Evolutionary conservation across 2,113 vertebrate species (phyloP).

Genomic region (Beaufortia kweichowensis): DNA sequence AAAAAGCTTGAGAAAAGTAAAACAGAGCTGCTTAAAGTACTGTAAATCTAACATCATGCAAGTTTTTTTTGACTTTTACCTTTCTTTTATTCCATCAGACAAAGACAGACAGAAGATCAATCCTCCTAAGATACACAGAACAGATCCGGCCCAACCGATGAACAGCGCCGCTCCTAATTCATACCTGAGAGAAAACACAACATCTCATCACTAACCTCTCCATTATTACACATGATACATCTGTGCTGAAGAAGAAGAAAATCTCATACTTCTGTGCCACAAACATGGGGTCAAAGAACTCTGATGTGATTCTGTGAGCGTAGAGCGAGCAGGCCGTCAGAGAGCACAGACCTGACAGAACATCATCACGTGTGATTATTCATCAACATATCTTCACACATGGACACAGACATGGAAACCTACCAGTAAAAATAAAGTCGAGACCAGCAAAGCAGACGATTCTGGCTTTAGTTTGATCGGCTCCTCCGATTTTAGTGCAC

Average conservation of each 20-base stretch:
- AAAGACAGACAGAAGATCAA: slow-evolving; percentile 72
- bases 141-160: slow-evolving; percentile 79
- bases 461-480: slow-evolving; percentile 85
- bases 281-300: slow-evolving; percentile 93
- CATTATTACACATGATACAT: neutral
- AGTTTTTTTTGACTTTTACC: slow-evolving; percentile 59
- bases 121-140: slow-evolving; percentile 76
- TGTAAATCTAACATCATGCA: too few relatives aligned
- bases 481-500: slow-evolving; percentile 93
- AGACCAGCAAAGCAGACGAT: slow-evolving; percentile 86
- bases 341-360: slow-evolving; percentile 83
- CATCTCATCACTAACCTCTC: neutral
- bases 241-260: neutral
- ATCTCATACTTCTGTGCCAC: slow-evolving; percentile 89
- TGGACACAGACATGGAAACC: slow-evolving; percentile 44
- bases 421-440: slow-evolving; percentile 88
- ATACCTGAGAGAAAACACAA: slow-evolving; percentile 65
- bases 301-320: slow-evolving; percentile 90
- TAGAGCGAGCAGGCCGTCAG: slow-evolving; percentile 92
- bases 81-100: slow-evolving; percentile 61
- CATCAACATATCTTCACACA: too few relatives aligned
- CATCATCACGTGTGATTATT: too few relatives aligned
- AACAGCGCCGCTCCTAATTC: slow-evolving; percentile 79
- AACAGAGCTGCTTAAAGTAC: too few relatives aligned
- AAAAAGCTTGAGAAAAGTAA: too few relatives aligned